phyloP scores from a whole-genome alignment of 1,140 invertebrate genomes.

The Neodiprion lecontei region DNA sequence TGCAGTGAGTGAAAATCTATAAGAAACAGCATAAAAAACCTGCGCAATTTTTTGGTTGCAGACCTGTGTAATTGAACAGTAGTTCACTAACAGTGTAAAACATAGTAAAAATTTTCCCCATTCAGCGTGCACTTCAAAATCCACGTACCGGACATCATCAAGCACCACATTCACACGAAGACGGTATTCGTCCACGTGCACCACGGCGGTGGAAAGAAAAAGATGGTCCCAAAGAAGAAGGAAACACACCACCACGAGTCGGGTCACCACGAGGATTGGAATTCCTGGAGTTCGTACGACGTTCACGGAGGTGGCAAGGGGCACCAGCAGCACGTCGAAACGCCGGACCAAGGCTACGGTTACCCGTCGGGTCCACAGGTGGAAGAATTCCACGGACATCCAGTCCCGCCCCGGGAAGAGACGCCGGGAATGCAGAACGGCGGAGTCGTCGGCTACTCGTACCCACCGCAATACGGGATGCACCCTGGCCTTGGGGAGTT shows the following conservation, averaged over 20 bases:
- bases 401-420: background rate
- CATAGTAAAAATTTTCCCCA: slow-evolving; percentile 31
- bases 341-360: slow-evolving; percentile 29
- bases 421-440: background rate
- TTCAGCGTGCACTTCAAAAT: slow-evolving; percentile 65
- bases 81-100: background rate
- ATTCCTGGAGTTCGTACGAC: slow-evolving; percentile 44
- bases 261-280: slow-evolving; percentile 58
- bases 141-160: slow-evolving; percentile 65
- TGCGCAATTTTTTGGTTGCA: no score
- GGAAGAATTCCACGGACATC: background rate
- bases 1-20: no score
- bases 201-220: slow-evolving; percentile 27
- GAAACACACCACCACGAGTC: slow-evolving; percentile 54
- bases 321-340: slow-evolving; percentile 38
- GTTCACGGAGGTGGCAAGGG: slow-evolving; percentile 47
- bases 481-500: slow-evolving; percentile 43
- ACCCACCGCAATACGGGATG: slow-evolving; percentile 47
- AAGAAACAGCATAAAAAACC: no score
- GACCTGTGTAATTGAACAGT: no score
- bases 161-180: slow-evolving; percentile 65
- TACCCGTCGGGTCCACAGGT: slow-evolving; percentile 15
- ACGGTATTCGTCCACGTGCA: slow-evolving; percentile 64
- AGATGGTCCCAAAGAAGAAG: slow-evolving; percentile 20
- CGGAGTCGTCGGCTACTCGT: slow-evolving; percentile 33